Conservation (phyloP, 1,140 invertebrate species). For the Drosophila carrolli region DNA sequence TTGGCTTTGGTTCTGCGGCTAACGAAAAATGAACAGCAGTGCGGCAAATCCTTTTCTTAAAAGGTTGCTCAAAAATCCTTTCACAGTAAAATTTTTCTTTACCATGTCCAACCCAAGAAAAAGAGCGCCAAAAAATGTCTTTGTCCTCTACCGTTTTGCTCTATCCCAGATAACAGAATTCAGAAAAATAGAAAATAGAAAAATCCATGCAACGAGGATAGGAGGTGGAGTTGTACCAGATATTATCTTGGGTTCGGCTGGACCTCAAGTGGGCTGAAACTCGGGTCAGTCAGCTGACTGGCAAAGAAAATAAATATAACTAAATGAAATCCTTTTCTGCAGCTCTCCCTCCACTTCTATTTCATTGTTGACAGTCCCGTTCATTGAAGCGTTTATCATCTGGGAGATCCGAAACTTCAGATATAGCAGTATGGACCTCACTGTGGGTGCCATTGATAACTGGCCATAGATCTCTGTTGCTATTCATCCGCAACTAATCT, state of each 20-base stretch:
- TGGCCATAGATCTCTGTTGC: slow-evolving; percentile 16
- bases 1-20: slow-evolving; percentile 56
- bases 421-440: slow-evolving; percentile 34
- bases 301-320: slow-evolving; percentile 38
- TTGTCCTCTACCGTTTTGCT: slow-evolving; percentile 34
- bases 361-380: slow-evolving; percentile 69
- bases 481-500: slow-evolving; percentile 74
- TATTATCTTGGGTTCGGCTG: slow-evolving; percentile 64
- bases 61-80: slow-evolving; percentile 59
- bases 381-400: slow-evolving; percentile 71
- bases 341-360: slow-evolving; percentile 11
- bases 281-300: slow-evolving; percentile 66
- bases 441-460: slow-evolving; percentile 70
- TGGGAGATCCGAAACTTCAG: slow-evolving; percentile 50
- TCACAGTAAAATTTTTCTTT: slow-evolving; percentile 61
- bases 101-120: slow-evolving; percentile 27
- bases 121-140: slow-evolving; percentile 75
- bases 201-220: slow-evolving; percentile 22
- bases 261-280: slow-evolving; percentile 62
- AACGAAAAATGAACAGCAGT: slow-evolving; percentile 65
- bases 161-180: slow-evolving; percentile 47
- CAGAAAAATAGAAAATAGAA: slow-evolving; percentile 4
- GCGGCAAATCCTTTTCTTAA: slow-evolving; percentile 66
- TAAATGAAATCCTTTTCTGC: slow-evolving; percentile 49
- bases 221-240: slow-evolving; percentile 34